Evolutionary conservation across 2,113 vertebrate genomes (phyloP), one percentile per base, ranked within the genome.

Genomic region (Toxotes jaculatrix): DNA sequence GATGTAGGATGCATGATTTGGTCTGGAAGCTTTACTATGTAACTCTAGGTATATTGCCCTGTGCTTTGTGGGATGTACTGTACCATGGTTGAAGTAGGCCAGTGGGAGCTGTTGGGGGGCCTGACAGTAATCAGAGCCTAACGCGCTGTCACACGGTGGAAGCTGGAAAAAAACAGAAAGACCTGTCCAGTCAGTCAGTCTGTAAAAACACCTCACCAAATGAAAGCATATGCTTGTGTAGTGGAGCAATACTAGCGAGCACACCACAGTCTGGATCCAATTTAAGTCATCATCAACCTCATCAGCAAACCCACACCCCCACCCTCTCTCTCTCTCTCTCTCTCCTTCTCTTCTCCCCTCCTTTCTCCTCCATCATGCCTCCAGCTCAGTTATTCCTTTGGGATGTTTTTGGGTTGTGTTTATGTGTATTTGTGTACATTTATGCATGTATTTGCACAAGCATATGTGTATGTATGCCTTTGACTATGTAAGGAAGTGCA

Each of bases 211-310:
- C 79, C 74, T 86, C 75, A 57, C 60, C 84, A 91, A 94, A 92
- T 87, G 84, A 93, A 94, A 91, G 92, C 87, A 90, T 76, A 88
- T 89, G 85, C 85, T 83, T 49, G 85, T 71, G 74, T 62, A 83
- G 38, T 60, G 53, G 66, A 83, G 84, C 79, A 87, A 67, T 62
- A 74, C 80, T 40, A 63, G 80, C 45, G 42, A 83, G 76, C 74
- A 73, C 89, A 74, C 73, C 62, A 8, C 74, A 4, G 80, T 95
- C 95, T 96, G 95, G 87, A 95, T 95, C 87, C 92, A 94, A 94
- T 96, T 94, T 89, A 85, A 85, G 72, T 90, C 91, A 86, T 94
- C 92, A 66, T 88, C 91, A 71, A 88, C 88, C 80, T 92, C 93
- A 89, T 80, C 85, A 90, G 69, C 77, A 65, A 47, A 27, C 27